Conservation (phyloP, 1,140 invertebrate species). For the Bursaphelenchus mucronatus region DNA sequence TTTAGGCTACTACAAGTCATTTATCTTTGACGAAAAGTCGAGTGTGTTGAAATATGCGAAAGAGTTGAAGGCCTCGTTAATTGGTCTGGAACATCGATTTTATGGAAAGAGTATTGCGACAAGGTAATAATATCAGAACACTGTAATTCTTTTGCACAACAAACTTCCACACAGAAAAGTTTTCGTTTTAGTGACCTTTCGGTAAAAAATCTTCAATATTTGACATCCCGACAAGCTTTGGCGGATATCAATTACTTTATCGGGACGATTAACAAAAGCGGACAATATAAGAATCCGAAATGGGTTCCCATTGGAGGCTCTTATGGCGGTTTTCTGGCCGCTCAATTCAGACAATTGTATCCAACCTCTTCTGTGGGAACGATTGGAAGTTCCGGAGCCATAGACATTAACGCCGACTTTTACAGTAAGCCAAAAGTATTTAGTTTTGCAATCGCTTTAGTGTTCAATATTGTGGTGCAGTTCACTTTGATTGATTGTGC, state of each 20-base stretch:
- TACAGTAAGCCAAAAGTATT: constrained; percentile 28
- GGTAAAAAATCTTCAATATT: constrained; percentile 41
- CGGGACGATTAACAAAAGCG: constrained; percentile 34
- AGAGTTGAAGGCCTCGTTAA: constrained; percentile 28
- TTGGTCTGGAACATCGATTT: constrained; percentile 24
- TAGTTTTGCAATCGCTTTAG: constrained; percentile 15
- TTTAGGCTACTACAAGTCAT: neutral
- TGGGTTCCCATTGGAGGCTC: constrained; percentile 89
- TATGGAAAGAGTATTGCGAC: constrained; percentile 26
- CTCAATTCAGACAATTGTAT: constrained; percentile 83
- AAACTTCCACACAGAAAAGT: too few relatives aligned
- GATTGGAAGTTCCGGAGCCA: constrained; percentile 80
- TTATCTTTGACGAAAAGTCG: constrained; percentile 5
- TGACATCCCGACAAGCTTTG: constrained; percentile 50
- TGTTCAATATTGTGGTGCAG: constrained; percentile 30
- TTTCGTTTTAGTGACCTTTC: constrained; percentile 43
- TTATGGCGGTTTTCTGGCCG: constrained; percentile 71
- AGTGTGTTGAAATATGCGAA: constrained; percentile 12
- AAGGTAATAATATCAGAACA: neutral
- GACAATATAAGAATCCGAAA: constrained; percentile 63
- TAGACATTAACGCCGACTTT: constrained; percentile 80
- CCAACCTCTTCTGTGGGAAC: constrained; percentile 77
- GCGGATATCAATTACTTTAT: constrained; percentile 53
- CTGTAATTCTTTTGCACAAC: too few relatives aligned
- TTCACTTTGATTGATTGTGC: constrained; percentile 25